These are phyloP conservation scores for Drosophila pandora DNA, from an alignment of 1,140 invertebrate species.

Conservation along the genomic window DNA sequence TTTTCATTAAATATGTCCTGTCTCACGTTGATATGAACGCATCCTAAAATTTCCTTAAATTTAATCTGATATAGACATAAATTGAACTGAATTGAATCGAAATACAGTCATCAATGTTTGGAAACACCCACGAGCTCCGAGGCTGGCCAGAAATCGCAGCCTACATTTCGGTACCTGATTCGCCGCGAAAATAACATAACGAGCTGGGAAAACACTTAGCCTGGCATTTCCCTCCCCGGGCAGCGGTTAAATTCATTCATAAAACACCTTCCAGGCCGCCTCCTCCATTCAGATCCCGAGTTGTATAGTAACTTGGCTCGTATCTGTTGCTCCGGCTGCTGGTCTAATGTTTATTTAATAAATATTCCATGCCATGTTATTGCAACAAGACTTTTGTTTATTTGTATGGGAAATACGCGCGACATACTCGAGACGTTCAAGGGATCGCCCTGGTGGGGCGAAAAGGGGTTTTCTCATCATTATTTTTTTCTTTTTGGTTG, in stretches of 20 bases:
- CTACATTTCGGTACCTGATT: constrained; percentile 17
- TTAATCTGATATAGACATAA: no score
- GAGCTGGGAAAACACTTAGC: constrained; percentile 40
- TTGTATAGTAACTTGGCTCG: constrained; percentile 48
- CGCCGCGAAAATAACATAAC: constrained; percentile 3
- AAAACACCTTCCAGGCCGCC: constrained; percentile 40
- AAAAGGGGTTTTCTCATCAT: neutral
- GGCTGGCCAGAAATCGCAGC: neutral
- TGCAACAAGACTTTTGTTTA: constrained; percentile 77
- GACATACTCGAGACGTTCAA: constrained; percentile 68
- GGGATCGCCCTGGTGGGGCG: neutral
- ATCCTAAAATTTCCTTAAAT: no score
- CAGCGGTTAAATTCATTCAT: constrained; percentile 64
- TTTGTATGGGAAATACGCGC: constrained; percentile 74
- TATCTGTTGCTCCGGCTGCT: constrained; percentile 45
- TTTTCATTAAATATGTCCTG: no score
- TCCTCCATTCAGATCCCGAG: constrained; percentile 3
- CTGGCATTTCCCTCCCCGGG: constrained; percentile 7
- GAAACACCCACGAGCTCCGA: neutral
- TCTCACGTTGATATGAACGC: no score
- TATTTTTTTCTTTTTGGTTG: no score
- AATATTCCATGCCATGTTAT: constrained; percentile 77
- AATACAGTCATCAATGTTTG: neutral
- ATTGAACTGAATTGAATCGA: neutral
- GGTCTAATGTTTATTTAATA: constrained; percentile 80